Percentiles rank a stretch among this genome's conserved stretches.
These are phyloP conservation scores for Lindbergichthys nudifrons DNA, from an alignment of 2,797 vertebrate species.

Conservation along the genomic window DNA sequence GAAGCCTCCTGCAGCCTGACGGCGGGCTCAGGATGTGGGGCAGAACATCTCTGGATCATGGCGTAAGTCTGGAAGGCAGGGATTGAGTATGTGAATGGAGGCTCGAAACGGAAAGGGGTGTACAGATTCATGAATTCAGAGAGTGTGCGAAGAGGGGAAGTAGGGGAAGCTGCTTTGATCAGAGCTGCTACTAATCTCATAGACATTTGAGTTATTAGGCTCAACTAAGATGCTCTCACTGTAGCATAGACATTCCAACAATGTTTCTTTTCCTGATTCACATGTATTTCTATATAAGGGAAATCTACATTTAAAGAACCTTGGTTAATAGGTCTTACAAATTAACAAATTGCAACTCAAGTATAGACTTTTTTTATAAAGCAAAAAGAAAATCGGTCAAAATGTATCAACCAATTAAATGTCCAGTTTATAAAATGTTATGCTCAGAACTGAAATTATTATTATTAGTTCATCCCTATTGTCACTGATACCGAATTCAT, in stretches of 20 bases:
- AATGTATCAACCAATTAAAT: too few relatives aligned
- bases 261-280: constrained; percentile 10
- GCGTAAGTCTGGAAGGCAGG: constrained; percentile 41
- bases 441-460: too few relatives aligned
- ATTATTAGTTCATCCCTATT: too few relatives aligned
- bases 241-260: constrained; percentile 39
- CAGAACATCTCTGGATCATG: constrained; percentile 28
- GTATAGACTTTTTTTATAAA: too few relatives aligned
- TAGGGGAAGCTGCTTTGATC: constrained; percentile 61
- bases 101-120: constrained; percentile 35
- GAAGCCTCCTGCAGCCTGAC: constrained; percentile 33
- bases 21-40: constrained; percentile 24
- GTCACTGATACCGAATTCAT: too few relatives aligned
- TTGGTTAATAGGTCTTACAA: too few relatives aligned
- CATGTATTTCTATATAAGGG: neutral
- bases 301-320: neutral
- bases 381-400: too few relatives aligned
- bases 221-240: constrained; percentile 60
- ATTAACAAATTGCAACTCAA: too few relatives aligned
- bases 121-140: constrained; percentile 52
- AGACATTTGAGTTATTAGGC: constrained; percentile 63
- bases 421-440: too few relatives aligned
- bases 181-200: constrained; percentile 53
- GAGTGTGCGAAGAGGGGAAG: constrained; percentile 40
- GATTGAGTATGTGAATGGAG: constrained; percentile 29